phyloP scores from a whole-genome alignment of 2,797 vertebrate genomes.

The Betta splendens region DNA sequence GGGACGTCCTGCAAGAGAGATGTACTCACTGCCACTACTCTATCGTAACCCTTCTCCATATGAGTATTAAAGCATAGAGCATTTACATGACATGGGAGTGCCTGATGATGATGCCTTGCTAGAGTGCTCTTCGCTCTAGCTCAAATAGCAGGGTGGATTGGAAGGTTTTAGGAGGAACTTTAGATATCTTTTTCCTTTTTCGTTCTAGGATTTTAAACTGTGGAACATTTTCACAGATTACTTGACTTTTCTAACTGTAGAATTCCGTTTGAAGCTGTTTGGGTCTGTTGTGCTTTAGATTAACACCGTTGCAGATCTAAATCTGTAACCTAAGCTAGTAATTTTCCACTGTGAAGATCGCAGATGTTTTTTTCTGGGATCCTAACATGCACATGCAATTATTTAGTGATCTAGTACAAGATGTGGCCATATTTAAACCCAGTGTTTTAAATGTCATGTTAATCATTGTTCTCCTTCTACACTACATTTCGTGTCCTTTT shows the following conservation, averaged over 20 bases:
- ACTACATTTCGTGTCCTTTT: slow-evolving; percentile 31
- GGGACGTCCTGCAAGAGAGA: slow-evolving; percentile 99
- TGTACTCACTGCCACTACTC: slow-evolving; percentile 98
- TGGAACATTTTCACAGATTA: slow-evolving; percentile 75
- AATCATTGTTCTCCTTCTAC: slow-evolving; percentile 26
- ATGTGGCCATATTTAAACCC: slow-evolving; percentile 20
- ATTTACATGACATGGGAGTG: slow-evolving; percentile 83
- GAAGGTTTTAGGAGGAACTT: slow-evolving; percentile 66
- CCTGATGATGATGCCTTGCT: slow-evolving; percentile 78
- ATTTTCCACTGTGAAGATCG: slow-evolving; percentile 25
- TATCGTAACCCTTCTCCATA: slow-evolving; percentile 89
- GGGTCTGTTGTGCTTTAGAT: slow-evolving; percentile 55
- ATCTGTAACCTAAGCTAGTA: slow-evolving; percentile 44
- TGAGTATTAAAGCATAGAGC: slow-evolving; percentile 85
- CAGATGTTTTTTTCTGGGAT: slow-evolving; percentile 18
- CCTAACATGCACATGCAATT: slow-evolving; percentile 27
- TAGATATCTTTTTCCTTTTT: slow-evolving; percentile 63
- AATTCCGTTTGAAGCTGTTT: slow-evolving; percentile 56
- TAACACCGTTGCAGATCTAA: slow-evolving; percentile 39
- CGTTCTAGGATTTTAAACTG: slow-evolving; percentile 66
- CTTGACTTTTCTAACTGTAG: slow-evolving; percentile 61
- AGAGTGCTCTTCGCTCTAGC: slow-evolving; percentile 81
- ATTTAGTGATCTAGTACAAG: slow-evolving; percentile 21
- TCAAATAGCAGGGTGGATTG: slow-evolving; percentile 80
- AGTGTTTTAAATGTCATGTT: slow-evolving; percentile 10